phyloP scores from a whole-genome alignment of 2,797 vertebrate genomes.

The Pipistrellus kuhlii region DNA sequence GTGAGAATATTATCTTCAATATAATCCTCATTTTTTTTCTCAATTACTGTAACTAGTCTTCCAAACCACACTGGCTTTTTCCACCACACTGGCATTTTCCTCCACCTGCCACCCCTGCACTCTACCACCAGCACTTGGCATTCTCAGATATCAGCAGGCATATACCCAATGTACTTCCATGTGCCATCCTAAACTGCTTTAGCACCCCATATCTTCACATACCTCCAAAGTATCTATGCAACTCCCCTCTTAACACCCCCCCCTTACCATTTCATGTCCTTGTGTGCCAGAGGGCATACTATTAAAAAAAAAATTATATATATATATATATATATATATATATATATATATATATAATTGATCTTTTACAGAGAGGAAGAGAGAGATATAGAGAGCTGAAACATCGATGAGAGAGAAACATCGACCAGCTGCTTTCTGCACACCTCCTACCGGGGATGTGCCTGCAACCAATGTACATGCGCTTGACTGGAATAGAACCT shows the following conservation, averaged over 20 bases:
- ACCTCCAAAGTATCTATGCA: neutral
- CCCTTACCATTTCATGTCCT: neutral
- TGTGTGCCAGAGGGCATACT: neutral
- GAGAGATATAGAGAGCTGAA: too few species aligned
- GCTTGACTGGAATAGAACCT: too few species aligned
- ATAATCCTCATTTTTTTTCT: conserved; percentile 28
- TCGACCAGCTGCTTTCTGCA: too few species aligned
- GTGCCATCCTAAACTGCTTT: neutral
- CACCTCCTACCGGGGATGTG: too few species aligned
- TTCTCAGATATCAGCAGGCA: neutral
- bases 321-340: too few species aligned
- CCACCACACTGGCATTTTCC: neutral
- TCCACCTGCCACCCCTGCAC: neutral
- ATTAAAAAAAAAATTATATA: neutral
- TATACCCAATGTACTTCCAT: neutral
- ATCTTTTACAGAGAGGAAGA: too few species aligned
- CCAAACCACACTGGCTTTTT: neutral
- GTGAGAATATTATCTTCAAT: conserved; percentile 27
- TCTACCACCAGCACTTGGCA: neutral
- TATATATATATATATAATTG: too few species aligned
- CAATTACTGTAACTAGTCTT: neutral
- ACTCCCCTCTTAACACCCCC: neutral
- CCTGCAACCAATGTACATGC: too few species aligned
- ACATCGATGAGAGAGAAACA: too few species aligned
- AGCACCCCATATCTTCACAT: neutral